Base-by-base conservation (phyloP, 2,113 vertebrate species). In the Clarias macrocephalus region DNA sequence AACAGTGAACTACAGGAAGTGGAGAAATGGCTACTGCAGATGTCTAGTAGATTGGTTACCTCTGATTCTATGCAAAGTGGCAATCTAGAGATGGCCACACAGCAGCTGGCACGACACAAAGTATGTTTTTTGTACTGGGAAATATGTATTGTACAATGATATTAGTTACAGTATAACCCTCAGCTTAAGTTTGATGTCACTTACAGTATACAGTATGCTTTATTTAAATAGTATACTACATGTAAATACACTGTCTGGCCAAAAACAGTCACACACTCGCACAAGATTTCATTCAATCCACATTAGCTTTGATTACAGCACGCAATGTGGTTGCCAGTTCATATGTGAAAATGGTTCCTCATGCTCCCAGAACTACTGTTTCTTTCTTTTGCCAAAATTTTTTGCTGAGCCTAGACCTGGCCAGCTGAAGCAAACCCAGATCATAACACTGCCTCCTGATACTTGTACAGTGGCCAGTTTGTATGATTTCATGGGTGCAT, bases 21-120 rank as follows among this genome's bases (percentile, higher is more conserved):
- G 13, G 98, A 99, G 85, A 97, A 96, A 83, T 99, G 98, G 98
- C 94, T 99, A 73, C 93, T 99, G n/a, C 97, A 99, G 91, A 99
- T 99, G 97, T 99, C 98, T 5, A 95, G 96, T 93, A 94, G 97
- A 82, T 93, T 99, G 93, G 96, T 98, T 90, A 96, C 95, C 0
- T 96, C 97, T 18, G 97, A 98, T 87, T 95, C 97, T 28, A 92
- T 96, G 90, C 96, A 97, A 90, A 95, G 92, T 6, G 94, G 93
- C 79, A 97, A 82, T 91, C 94, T 99, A 56, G 98, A 99, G 92
- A 93, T 93, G 72, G 95, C 97, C 28, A 98, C 98, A 85, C 97
- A 99, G 87, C 97, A 99, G 23, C 94, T 99, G 89, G 96, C 98
- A 54, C 95, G 95, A 48, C 98, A 99, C 93, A 99, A 99, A 96